Percentiles rank a stretch among this genome's conserved stretches.
These are phyloP conservation scores for Anguilla anguilla DNA, from an alignment of 2,797 vertebrate species.

Conservation along the genomic window DNA sequence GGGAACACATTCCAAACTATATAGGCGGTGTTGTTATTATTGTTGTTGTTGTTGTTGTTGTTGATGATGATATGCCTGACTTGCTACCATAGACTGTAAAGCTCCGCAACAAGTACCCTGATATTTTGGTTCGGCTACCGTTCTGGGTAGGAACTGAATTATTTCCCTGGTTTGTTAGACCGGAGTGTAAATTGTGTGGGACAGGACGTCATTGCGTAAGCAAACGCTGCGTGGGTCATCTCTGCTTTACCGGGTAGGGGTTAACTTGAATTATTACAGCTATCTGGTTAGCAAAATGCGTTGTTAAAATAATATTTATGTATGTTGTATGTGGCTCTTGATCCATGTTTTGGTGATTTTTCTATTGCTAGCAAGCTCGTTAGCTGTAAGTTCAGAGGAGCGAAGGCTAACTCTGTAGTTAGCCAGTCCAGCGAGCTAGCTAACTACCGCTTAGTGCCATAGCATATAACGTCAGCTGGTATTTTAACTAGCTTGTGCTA, in stretches of 20 bases:
- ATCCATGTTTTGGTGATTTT: background rate
- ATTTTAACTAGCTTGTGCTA: background rate
- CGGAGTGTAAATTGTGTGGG: background rate
- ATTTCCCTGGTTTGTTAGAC: background rate
- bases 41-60: too few species aligned
- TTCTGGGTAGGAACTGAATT: slow-evolving; percentile 8
- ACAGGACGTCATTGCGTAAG: background rate
- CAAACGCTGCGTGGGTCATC: background rate
- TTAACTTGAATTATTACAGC: background rate
- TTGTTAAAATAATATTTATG: background rate
- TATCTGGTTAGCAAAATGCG: background rate
- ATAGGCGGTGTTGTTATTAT: too few species aligned
- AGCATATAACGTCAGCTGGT: too few species aligned
- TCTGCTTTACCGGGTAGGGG: background rate
- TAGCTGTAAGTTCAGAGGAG: background rate
- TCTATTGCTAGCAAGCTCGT: background rate
- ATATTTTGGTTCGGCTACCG: background rate
- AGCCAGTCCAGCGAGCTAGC: background rate
- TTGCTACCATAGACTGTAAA: background rate
- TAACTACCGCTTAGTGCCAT: too few species aligned
- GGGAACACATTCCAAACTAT: background rate
- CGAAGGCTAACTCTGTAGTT: background rate
- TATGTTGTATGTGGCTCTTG: background rate
- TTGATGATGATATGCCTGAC: background rate
- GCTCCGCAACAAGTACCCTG: background rate